Conservation (phyloP, 2,113 vertebrate species). For the Archocentrus centrarchus region DNA sequence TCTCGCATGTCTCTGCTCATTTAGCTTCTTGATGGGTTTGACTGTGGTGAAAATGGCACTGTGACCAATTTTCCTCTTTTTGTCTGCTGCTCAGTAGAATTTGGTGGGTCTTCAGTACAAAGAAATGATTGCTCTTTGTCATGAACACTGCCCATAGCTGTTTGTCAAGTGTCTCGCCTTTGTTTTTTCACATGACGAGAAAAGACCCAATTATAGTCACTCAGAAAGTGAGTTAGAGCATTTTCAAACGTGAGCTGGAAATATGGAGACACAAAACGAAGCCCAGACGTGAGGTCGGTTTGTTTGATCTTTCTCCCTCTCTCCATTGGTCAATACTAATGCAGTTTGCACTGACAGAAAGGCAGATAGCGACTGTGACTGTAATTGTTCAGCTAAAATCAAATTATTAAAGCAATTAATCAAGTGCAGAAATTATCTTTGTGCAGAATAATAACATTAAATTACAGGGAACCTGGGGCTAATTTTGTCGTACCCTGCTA, state of each 20-base stretch:
- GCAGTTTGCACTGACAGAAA: slow-evolving; percentile 1
- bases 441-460: slow-evolving; percentile 9
- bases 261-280: neutral
- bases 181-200: slow-evolving; percentile 8
- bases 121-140: slow-evolving; percentile 26
- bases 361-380: neutral
- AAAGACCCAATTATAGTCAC: slow-evolving; percentile 22
- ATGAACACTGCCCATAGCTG: neutral
- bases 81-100: slow-evolving; percentile 2
- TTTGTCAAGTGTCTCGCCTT: neutral
- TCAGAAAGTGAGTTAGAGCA: neutral
- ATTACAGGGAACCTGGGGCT: neutral
- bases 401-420: slow-evolving; percentile 44
- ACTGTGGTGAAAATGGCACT: neutral
- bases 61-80: slow-evolving; percentile 10
- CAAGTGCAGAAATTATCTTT: slow-evolving; percentile 35
- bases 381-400: slow-evolving; percentile 31
- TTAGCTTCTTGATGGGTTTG: slow-evolving; percentile 8
- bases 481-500: neutral
- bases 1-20: neutral
- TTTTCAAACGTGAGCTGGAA: slow-evolving; percentile 7
- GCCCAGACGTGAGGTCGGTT: neutral
- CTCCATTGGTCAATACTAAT: slow-evolving; percentile 16
- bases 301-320: neutral
- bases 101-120: neutral